Evolutionary conservation across 2,113 vertebrate species (phyloP), one percentile per base, ranked within the genome.

Genomic region (Oreochromis niloticus): DNA sequence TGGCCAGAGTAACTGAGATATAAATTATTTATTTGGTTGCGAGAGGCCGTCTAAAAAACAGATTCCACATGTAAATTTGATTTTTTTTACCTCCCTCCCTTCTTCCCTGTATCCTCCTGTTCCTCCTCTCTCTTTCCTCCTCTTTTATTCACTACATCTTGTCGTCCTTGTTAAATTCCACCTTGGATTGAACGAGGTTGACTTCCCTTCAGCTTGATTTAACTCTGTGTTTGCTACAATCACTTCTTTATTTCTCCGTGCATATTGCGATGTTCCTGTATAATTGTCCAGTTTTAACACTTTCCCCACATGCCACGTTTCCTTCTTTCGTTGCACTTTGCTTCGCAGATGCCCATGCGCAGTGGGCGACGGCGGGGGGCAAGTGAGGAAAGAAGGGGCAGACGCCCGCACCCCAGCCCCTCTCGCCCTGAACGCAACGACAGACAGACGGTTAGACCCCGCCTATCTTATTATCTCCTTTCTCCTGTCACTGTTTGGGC

Each of bases 321-420:
- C 79, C 52, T 66, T 55, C 73, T 43, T 61, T 88, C 30, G 7
- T 43, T 83, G 83, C 73, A 71, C 82, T 87, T 57, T 93, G 80
- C 54, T 73, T 75, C 89, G 85, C 91, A 97, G 96, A 96, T 98
- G 97, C 96, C 86, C 95, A 97, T 97, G 97, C 97, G 96, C 95
- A 97, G 97, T 95, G 97, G 98, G 96, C 93, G 97, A 79, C 94
- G 96, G 91, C 96, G 97, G 86, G 97, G 97, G 95, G 96, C 94
- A 75, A 97, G 96, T 48, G 95, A 95, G 94, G 94, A 95, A 93
- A 95, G 96, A 95, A 95, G 97, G 96, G 97, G 96, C 52, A 95
- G 96, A 87, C 96, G 96, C 84, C 96, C 96, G 6, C 96, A 96
- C 91, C 73, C 94, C 86, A 97, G 96, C 85, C 96, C 96, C 55